Conservation (phyloP, 2,113 vertebrate genomes). For the Colinus virginianus region DNA sequence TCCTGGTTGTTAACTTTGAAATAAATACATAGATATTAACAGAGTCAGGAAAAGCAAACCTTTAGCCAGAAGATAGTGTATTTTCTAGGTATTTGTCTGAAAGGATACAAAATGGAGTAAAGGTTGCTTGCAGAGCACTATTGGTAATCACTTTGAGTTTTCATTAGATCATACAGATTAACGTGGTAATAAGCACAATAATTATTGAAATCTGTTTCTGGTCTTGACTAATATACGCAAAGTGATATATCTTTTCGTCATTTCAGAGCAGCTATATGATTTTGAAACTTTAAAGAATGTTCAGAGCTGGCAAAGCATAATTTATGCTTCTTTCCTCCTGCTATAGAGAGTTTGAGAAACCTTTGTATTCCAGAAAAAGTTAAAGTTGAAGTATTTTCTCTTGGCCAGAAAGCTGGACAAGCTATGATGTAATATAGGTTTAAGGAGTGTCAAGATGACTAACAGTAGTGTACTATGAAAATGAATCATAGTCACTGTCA, state of each 20-base stretch:
- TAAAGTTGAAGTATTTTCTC: not conserved
- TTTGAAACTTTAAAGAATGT: not conserved
- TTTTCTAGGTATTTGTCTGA: not conserved
- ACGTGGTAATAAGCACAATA: not conserved
- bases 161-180: not conserved
- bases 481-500: not conserved
- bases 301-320: fast-evolving
- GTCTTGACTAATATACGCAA: not conserved
- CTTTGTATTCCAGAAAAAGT: not conserved
- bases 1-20: not conserved
- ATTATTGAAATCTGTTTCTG: not conserved
- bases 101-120: not conserved
- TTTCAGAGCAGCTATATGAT: not conserved
- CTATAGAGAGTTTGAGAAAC: not conserved
- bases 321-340: not conserved
- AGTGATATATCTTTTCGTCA: not conserved
- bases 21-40: not conserved
- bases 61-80: not conserved
- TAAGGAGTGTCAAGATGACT: not conserved
- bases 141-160: not conserved
- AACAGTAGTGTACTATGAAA: not conserved
- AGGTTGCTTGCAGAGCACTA: not conserved
- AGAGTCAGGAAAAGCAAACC: not conserved
- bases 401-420: not conserved
- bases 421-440: not conserved